Conservation (phyloP, 2,797 vertebrate genomes). For the Monodelphis domestica region DNA sequence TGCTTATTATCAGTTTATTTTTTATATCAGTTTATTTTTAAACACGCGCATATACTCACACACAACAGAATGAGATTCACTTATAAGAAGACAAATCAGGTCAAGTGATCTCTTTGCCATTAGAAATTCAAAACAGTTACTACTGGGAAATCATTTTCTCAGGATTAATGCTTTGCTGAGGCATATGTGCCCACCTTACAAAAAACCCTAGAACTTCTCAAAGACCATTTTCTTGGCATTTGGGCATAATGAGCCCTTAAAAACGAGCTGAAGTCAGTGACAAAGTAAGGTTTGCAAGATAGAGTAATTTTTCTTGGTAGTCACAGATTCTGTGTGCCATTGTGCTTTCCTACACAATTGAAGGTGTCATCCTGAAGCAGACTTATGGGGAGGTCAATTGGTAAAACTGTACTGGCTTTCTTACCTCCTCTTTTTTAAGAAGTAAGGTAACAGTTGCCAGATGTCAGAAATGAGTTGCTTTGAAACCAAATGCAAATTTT, state of each 20-base stretch:
- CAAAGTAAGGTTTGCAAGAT: neutral
- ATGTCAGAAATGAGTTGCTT: neutral
- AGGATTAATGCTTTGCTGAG: neutral
- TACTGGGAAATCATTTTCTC: constrained; percentile 6
- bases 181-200: neutral
- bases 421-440: constrained; percentile 25
- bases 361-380: neutral
- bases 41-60: neutral
- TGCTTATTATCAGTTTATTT: neutral
- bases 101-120: neutral
- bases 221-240: neutral
- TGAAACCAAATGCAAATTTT: constrained; percentile 35
- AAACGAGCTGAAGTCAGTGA: neutral
- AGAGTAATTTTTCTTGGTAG: neutral
- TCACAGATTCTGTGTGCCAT: neutral
- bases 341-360: neutral
- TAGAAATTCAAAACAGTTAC: constrained; percentile 9
- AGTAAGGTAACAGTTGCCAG: constrained; percentile 1
- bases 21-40: neutral
- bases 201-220: constrained; percentile 15
- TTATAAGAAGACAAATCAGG: neutral
- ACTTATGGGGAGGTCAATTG: constrained; percentile 10
- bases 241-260: constrained; percentile 10
- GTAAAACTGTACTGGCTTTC: neutral
- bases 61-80: neutral